A percentile compares a stretch with the other conserved stretches of the same genome.
These are phyloP conservation scores for Ypsolopha scabrella DNA, from an alignment of 2,888 invertebrate species.

Conservation along the genomic window DNA sequence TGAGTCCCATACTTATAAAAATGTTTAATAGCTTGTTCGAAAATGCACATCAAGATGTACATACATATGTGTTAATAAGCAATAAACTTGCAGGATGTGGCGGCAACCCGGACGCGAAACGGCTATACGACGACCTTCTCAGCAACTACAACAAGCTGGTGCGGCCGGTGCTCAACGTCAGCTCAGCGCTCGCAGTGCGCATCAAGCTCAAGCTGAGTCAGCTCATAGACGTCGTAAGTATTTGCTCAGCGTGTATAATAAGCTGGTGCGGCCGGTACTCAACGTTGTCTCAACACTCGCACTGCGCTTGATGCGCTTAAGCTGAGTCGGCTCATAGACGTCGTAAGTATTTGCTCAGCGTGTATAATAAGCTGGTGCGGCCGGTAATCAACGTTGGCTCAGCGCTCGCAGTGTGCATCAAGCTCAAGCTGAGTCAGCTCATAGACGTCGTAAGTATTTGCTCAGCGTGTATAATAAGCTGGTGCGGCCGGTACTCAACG, in stretches of 20 bases:
- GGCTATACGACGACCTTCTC: slow-evolving; percentile 94
- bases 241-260: background rate
- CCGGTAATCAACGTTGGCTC: slow-evolving; percentile 91
- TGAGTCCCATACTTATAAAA: too few species aligned
- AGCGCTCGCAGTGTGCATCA: too few species aligned
- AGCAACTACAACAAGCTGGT: slow-evolving; percentile 97
- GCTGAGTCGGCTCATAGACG: slow-evolving; percentile 80
- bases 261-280: slow-evolving; percentile 61
- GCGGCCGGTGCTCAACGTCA: slow-evolving; percentile 94
- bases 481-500: too few species aligned
- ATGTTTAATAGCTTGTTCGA: too few species aligned
- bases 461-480: too few species aligned
- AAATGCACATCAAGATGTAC: background rate
- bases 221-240: slow-evolving; percentile 96
- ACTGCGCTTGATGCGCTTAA: too few species aligned
- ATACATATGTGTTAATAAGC: slow-evolving; percentile 20
- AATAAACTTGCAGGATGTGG: slow-evolving; percentile 75
- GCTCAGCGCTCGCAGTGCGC: slow-evolving; percentile 93
- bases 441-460: too few species aligned
- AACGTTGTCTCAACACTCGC: too few species aligned
- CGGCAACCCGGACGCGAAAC: slow-evolving; percentile 95
- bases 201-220: slow-evolving; percentile 97
- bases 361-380: slow-evolving; percentile 89
- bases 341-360: slow-evolving; percentile 74
- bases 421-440: too few species aligned